Base-by-base conservation (phyloP, 2,113 vertebrate species). In the Nothobranchius furzeri region DNA sequence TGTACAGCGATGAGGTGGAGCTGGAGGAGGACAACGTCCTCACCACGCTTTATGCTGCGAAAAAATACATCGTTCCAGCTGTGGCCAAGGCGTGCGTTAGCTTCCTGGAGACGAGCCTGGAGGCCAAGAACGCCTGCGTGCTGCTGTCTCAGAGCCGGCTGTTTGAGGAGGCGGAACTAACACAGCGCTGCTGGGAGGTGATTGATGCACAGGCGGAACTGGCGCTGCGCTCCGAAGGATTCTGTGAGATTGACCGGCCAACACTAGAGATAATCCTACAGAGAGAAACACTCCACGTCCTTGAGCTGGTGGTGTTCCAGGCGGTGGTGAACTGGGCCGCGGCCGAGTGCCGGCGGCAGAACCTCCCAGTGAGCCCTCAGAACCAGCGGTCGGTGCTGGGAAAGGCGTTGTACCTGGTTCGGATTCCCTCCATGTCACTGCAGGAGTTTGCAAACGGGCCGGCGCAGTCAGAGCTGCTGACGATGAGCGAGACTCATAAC, bases 1-100 rank as follows among this genome's bases (percentile, higher is more conserved):
- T 98, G 94, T 98, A 98, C 70, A 96, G 96, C 1, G 96, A 98
- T 0, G 96, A 97, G 89, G 96, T 98, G 24, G 95, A 98, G 55
- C 90, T 98, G 90, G 96, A 97, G 76, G 95, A 96, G 0, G 96
- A 98, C 91, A 97, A 96, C 0, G 96, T 98, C 85, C 93, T 98
- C 51, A 94, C 96, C 70, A 98, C 96, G 0, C 89, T 98, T 11
- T 98, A 98, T 0, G 96, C 96, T 36, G 96, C 96, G 77, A 98
- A 98, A 92, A 98, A 98, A 82, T 98, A 98, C 86, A 96, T 98
- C 0, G 96, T 98, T 51, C 96, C 95, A 0, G 95, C 96, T 0
- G 87, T 98, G 79, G 96, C 96, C 0, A 95, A 94, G 76, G 95
- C 96, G 51, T 98, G 96, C 1, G 96, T 98, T 56, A 92, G 86